phyloP scores from a whole-genome alignment of 53 echinoderm and acorn worm genomes.

The Actinopyga echinites region DNA sequence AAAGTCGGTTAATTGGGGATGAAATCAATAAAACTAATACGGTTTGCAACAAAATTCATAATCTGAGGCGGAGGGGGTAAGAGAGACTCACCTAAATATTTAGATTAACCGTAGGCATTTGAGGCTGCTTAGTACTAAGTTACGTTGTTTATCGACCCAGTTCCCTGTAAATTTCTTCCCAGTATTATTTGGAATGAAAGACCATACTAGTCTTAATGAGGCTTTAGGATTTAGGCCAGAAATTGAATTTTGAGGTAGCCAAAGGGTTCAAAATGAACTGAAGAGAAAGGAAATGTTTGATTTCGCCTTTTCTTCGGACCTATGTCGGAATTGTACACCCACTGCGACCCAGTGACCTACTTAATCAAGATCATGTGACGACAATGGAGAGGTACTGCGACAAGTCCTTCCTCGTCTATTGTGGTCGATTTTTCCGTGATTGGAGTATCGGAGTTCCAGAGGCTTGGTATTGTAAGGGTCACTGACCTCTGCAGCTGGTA shows the following conservation, averaged over 20 bases:
- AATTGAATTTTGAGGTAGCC: constrained; percentile 40
- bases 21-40: constrained; percentile 7
- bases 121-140: constrained; percentile 3
- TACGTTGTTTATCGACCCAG: constrained; percentile 25
- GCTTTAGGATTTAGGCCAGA: constrained; percentile 35
- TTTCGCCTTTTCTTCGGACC: background rate
- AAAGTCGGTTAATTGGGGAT: constrained; percentile 38
- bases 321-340: constrained; percentile 21
- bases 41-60: constrained; percentile 24
- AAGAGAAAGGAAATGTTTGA: constrained; percentile 12
- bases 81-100: background rate
- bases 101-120: constrained; percentile 17
- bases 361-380: constrained; percentile 18
- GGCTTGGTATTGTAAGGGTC: background rate
- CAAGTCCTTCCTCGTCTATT: no score
- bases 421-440: no score
- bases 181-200: background rate
- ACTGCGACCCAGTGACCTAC: constrained; percentile 30
- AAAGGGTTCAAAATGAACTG: background rate
- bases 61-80: constrained; percentile 1
- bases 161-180: background rate
- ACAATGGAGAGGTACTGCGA: background rate
- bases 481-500: constrained; percentile 25
- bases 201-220: constrained; percentile 22
- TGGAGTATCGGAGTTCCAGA: no score